Percentiles rank a stretch among this genome's conserved stretches.
These are phyloP conservation scores for Glandiceps talaboti DNA, from an alignment of 53 echinoderm and acorn worm species.

Conservation along the genomic window DNA sequence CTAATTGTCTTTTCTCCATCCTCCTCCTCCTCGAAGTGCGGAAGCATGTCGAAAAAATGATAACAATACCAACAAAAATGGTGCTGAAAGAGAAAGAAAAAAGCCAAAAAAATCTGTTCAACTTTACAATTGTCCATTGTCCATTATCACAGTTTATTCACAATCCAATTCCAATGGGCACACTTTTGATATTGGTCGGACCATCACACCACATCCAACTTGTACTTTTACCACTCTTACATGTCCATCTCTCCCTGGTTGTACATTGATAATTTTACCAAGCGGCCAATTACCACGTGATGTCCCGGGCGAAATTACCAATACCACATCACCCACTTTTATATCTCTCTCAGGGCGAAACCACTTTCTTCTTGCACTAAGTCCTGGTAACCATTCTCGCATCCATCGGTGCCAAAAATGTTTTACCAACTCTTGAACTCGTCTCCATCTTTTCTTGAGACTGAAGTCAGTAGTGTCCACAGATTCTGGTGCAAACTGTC, in stretches of 20 bases:
- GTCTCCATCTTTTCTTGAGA: neutral
- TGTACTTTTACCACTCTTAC: constrained; percentile 15
- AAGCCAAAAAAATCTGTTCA: too few relatives aligned
- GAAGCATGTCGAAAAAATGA: too few relatives aligned
- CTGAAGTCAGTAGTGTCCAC: neutral
- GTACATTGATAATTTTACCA: constrained; percentile 9
- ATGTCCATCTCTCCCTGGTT: constrained; percentile 16
- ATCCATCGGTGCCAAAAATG: constrained; percentile 7
- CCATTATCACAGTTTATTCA: too few relatives aligned
- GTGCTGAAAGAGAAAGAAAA: too few relatives aligned
- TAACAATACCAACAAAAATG: too few relatives aligned
- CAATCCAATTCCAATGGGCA: too few relatives aligned
- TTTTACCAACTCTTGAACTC: neutral
- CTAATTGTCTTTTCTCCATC: too few relatives aligned
- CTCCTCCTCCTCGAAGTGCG: too few relatives aligned
- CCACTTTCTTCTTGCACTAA: constrained; percentile 10
- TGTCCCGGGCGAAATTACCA: constrained; percentile 1
- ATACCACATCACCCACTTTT: constrained; percentile 16
- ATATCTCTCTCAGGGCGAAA: neutral
- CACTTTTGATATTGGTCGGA: too few relatives aligned
- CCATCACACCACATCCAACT: too few relatives aligned
- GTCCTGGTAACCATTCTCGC: too few relatives aligned
- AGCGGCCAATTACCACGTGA: constrained; percentile 18
- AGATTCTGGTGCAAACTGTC: constrained; percentile 19
- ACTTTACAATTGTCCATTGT: too few relatives aligned